Evolutionary conservation across 1,140 invertebrate genomes (phyloP).

Genomic region (Bombus pascuorum): DNA sequence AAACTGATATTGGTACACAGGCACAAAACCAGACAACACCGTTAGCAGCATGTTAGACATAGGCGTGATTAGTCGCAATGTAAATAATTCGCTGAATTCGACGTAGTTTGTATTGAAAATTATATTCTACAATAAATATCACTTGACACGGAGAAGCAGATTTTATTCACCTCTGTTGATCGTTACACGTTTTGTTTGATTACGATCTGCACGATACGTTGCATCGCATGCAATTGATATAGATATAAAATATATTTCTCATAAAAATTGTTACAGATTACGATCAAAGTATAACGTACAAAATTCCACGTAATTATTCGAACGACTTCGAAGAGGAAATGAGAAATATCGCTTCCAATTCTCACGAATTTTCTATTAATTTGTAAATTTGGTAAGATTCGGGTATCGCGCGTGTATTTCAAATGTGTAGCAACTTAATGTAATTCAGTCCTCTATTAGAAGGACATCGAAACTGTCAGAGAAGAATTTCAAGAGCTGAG

Average conservation of each 20-base stretch:
- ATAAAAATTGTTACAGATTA: neutral
- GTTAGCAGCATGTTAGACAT: slow-evolving; percentile 25
- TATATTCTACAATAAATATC: slow-evolving; percentile 64
- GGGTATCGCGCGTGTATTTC: no score
- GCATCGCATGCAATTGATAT: neutral
- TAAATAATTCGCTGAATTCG: slow-evolving; percentile 63
- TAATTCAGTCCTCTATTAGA: neutral
- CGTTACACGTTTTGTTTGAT: neutral
- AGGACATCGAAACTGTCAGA: neutral
- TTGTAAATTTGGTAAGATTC: no score
- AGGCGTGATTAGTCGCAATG: slow-evolving; percentile 56
- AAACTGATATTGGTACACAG: neutral
- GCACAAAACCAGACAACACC: neutral
- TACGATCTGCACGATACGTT: neutral
- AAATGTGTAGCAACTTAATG: no score
- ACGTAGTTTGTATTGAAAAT: slow-evolving; percentile 54
- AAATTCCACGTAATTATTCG: neutral
- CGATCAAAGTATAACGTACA: neutral
- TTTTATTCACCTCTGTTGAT: slow-evolving; percentile 4
- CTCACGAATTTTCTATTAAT: no score
- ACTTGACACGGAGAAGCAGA: slow-evolving; percentile 31
- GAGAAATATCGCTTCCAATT: no score
- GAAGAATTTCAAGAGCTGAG: neutral
- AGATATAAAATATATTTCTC: neutral
- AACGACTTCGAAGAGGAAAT: neutral